Base-by-base conservation (phyloP, 2,113 vertebrate genomes). In the Odontophorus gujanensis region DNA sequence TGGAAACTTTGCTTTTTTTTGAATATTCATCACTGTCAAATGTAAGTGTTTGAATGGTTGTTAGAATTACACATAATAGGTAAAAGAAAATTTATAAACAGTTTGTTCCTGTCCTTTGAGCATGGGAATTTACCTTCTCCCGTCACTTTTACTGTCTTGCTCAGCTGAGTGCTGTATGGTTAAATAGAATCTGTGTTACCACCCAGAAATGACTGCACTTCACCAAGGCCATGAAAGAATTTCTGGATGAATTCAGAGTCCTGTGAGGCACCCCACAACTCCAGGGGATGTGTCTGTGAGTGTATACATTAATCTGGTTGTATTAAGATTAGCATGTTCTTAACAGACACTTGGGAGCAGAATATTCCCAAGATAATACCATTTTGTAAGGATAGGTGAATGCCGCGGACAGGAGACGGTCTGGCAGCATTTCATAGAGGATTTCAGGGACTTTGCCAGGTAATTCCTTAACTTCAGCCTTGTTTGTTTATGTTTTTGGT, bases 401-500 rank as follows among this genome's bases (percentile, higher is more conserved):
- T 8, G 17, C 8, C 43, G 34, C 42, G 0, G 0, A 87, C 38
- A 79, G 19, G 19, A 90, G 43, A 76, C 79, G 6, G 16, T 72
- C 48, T 58, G 77, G 51, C 50, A 87, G 47, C 21, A 15, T 85
- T 89, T 81, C 80, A 77, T 81, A 48, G 55, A n/a, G 30, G 86
- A 85, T 90, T 96, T 95, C 25, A 50, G 71, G n/a, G 59, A 73
- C 55, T 87, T 85, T 89, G 3, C 30, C 34, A 83, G 73, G 57
- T 26, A 58, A 76, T 84, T 92, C 74, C 43, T 84, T 74, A 93
- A 86, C 43, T 91, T 89, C 72, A 81, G n/a, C 14, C 68, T 85
- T 90, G 65, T 91, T 93, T 94, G 63, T 89, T 80, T 85, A 80
- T 59, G 22, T 62, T 94, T 76, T 79, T 85, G 6, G 77, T 76